phyloP scores from a whole-genome alignment of 2,888 invertebrate genomes.

The Unio delphinus region DNA sequence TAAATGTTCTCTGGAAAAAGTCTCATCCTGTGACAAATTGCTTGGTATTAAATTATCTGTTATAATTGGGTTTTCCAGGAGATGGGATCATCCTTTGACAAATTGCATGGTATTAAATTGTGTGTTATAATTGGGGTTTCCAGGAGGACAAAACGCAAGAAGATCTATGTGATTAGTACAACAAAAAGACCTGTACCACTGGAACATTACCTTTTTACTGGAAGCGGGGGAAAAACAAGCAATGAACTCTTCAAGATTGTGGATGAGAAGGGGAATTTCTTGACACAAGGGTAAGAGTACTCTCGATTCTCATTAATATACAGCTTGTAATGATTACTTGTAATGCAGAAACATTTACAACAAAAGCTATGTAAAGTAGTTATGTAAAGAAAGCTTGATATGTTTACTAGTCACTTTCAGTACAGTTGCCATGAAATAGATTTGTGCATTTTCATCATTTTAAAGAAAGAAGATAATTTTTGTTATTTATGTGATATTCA shows the following conservation, averaged over 20 bases:
- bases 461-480: background rate
- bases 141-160: constrained; percentile 79
- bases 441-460: background rate
- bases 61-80: constrained; percentile 9
- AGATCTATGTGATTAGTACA: constrained; percentile 93
- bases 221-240: constrained; percentile 71
- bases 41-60: too few species aligned
- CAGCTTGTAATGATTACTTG: too few species aligned
- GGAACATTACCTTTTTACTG: constrained; percentile 92
- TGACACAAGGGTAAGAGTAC: constrained; percentile 75
- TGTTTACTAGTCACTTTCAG: background rate
- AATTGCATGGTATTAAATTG: too few species aligned
- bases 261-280: constrained; percentile 83
- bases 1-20: too few species aligned
- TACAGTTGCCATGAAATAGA: background rate
- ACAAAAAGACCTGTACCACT: constrained; percentile 94
- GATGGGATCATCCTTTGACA: too few species aligned
- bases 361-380: background rate
- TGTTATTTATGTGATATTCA: too few species aligned
- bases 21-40: too few species aligned
- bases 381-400: background rate
- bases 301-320: background rate
- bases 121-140: constrained; percentile 5
- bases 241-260: constrained; percentile 80
- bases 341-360: too few species aligned